Evolutionary conservation across 1,140 invertebrate species (phyloP).

Genomic region (Metaphire vulgaris): DNA sequence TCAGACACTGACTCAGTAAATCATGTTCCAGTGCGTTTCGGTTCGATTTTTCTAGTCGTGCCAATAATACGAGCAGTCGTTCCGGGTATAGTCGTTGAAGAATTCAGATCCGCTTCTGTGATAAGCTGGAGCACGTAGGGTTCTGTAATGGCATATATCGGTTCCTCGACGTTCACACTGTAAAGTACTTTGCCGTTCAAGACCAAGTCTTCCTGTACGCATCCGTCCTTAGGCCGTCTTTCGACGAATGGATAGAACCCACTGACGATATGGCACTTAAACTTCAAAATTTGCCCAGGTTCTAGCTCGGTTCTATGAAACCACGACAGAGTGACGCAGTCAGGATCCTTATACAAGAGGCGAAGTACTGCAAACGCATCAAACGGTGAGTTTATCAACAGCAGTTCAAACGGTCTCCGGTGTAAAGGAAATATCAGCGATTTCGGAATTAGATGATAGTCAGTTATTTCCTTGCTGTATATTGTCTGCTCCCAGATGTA

Average conservation of each 20-base stretch:
- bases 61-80: no score
- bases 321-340: neutral
- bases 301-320: neutral
- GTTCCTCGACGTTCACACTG: neutral
- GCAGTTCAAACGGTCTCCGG: neutral
- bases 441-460: neutral
- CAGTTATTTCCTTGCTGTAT: no score
- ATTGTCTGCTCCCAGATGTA: neutral
- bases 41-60: no score
- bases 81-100: no score
- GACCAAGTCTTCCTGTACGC: neutral
- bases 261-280: neutral
- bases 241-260: neutral
- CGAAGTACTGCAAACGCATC: neutral
- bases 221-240: neutral
- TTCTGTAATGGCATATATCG: conserved; percentile 6
- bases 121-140: neutral
- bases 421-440: neutral
- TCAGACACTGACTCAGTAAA: no score
- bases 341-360: neutral
- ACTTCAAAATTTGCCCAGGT: neutral
- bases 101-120: no score
- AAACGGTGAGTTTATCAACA: neutral
- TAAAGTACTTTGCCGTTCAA: neutral
- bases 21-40: no score